Base-by-base conservation (phyloP, 2,888 invertebrate species). In the Tigriopus californicus region DNA sequence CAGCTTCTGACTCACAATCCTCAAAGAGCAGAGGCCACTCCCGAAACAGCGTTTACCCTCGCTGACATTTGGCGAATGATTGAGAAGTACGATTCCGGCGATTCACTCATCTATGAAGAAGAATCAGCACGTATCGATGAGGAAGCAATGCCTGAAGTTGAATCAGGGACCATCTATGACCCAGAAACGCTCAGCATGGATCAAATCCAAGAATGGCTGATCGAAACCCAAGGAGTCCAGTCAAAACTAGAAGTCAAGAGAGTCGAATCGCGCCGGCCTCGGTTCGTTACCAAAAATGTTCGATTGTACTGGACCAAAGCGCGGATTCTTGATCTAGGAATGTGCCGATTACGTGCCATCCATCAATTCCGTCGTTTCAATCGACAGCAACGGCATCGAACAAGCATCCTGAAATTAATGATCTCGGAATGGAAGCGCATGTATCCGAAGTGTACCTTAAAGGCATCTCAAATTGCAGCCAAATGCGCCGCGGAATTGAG, bases 251-350 rank as follows among this genome's bases (percentile, higher is more conserved):
- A 22, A 22, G 5, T 11, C 49, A 49, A 20, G 20, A 20, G 6
- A 13, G 13, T 11, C 49, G 5, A 18, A 20, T 10, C 15, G 3
- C 15, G 11, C 15, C 33, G 54, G 15, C 54, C 54, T 33, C 56
- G 44, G n/a, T 46, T 44, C n/a, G 44, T 24, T 20, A 20, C 44
- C 15, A 56, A 56, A 22, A 56, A 56, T 24, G 20, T 44, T n/a
- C 42, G 46, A 20, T 25, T 56, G 15, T 56, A 44, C 46, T 56
- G 56, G 56, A 42, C 56, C n/a, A 12, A 42, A 18, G 46, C 13
- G 18, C n/a, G 56, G 24, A 46, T 56, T 18, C 44, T 24, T 24
- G 56, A 56, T 46, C n/a, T 56, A n/a, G 8, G 22, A 6, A 24
- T 20, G 15, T 20, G 24, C 46, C n/a, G n/a, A 13, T 3, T 12